These are phyloP conservation scores for Drosophila biarmipes DNA, from an alignment of 1,140 invertebrate species.

Conservation along the genomic window DNA sequence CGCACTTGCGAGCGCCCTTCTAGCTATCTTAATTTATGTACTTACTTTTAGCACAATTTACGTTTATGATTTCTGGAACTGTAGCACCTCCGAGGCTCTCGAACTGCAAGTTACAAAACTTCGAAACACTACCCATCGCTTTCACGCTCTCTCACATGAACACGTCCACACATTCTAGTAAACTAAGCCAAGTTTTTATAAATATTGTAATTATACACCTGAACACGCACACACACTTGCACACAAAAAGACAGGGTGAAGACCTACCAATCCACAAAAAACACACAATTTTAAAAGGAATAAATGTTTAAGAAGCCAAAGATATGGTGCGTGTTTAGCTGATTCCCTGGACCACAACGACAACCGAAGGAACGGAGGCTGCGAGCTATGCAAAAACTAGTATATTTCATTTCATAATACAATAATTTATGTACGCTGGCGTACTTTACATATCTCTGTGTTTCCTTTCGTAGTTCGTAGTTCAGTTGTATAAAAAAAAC, in stretches of 20 bases:
- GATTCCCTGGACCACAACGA: constrained; percentile 6
- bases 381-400: constrained; percentile 73
- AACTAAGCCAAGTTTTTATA: constrained; percentile 72
- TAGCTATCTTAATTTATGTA: constrained; percentile 40
- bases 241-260: constrained; percentile 82
- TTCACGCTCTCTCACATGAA: constrained; percentile 35
- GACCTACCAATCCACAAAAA: constrained; percentile 63
- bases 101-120: constrained; percentile 32
- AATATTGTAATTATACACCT: constrained; percentile 78
- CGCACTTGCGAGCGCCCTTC: constrained; percentile 35
- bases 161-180: constrained; percentile 76
- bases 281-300: constrained; percentile 58
- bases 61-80: constrained; percentile 62
- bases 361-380: constrained; percentile 13
- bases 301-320: constrained; percentile 55
- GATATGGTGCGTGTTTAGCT: constrained; percentile 11
- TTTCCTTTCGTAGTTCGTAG: constrained; percentile 57
- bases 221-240: constrained; percentile 64
- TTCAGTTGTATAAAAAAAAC: constrained; percentile 57
- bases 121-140: constrained; percentile 32
- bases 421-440: constrained; percentile 75
- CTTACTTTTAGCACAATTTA: constrained; percentile 54
- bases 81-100: constrained; percentile 66
- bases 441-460: constrained; percentile 68
- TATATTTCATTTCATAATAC: constrained; percentile 80